Conservation (phyloP, 2,113 vertebrate genomes). For the Machaerirhynchus nigripectus region DNA sequence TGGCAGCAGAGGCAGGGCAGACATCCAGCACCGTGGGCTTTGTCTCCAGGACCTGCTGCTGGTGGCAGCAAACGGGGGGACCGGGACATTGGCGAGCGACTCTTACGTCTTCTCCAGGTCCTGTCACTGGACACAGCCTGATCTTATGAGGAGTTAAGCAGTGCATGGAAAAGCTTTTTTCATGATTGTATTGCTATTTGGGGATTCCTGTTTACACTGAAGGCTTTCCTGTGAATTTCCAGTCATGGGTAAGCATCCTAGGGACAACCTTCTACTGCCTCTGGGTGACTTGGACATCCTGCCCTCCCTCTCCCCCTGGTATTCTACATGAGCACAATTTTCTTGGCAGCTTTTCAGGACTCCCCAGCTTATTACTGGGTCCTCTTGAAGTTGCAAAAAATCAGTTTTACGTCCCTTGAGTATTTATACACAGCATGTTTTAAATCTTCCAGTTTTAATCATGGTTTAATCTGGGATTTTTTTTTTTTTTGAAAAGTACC, state of each 20-base stretch:
- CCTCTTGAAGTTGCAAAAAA: neutral
- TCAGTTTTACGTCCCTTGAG: neutral
- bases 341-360: slow-evolving; percentile 22
- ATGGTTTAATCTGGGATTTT: neutral
- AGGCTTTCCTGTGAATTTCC: neutral
- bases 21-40: fast-evolving
- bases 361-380: neutral
- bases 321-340: neutral
- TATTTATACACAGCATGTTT: neutral
- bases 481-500: neutral
- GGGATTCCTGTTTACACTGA: neutral
- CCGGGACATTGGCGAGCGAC: fast-evolving
- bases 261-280: neutral
- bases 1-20: neutral
- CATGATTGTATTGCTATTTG: neutral
- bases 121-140: neutral
- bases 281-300: neutral
- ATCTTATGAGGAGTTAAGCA: neutral
- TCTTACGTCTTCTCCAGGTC: neutral
- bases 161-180: neutral
- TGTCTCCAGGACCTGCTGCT: neutral
- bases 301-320: neutral
- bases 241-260: neutral
- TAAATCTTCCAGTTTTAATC: neutral
- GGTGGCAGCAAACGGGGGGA: neutral